phyloP scores from a whole-genome alignment of 1,140 invertebrate genomes.

The Homalodisca vitripennis region DNA sequence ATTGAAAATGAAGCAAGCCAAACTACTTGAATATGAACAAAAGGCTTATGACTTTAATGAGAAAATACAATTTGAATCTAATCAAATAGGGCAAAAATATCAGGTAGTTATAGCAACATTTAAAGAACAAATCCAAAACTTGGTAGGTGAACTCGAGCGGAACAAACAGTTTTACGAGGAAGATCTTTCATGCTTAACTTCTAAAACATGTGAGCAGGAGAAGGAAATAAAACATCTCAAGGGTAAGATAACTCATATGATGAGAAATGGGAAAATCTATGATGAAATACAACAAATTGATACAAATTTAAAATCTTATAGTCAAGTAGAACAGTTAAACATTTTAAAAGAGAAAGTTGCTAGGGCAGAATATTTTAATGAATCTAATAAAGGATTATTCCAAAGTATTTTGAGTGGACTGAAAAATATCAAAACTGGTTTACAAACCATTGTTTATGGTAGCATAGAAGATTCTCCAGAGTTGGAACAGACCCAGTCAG shows the following conservation, averaged over 20 bases:
- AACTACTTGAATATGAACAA: conserved; percentile 7
- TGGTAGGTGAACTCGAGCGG: conserved; percentile 9
- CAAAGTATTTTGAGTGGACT: neutral
- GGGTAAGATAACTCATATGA: neutral
- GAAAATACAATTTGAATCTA: neutral
- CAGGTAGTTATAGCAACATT: neutral
- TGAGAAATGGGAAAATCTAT: neutral
- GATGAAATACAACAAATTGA: neutral
- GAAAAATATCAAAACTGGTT: neutral
- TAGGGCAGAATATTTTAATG: neutral
- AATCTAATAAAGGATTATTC: neutral
- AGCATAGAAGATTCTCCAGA: neutral
- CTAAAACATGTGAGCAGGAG: neutral
- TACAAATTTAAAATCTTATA: too few relatives aligned
- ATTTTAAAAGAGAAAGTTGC: neutral
- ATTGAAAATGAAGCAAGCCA: neutral
- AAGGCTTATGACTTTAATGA: neutral
- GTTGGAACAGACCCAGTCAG: neutral
- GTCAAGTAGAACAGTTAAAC: neutral
- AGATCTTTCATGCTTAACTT: neutral
- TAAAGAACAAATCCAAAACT: neutral
- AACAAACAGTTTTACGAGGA: neutral
- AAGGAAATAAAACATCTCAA: conserved; percentile 3
- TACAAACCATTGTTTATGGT: neutral
- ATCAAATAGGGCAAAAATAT: neutral